Conservation (phyloP, 2,888 invertebrate genomes). For the Metellina segmentata region DNA sequence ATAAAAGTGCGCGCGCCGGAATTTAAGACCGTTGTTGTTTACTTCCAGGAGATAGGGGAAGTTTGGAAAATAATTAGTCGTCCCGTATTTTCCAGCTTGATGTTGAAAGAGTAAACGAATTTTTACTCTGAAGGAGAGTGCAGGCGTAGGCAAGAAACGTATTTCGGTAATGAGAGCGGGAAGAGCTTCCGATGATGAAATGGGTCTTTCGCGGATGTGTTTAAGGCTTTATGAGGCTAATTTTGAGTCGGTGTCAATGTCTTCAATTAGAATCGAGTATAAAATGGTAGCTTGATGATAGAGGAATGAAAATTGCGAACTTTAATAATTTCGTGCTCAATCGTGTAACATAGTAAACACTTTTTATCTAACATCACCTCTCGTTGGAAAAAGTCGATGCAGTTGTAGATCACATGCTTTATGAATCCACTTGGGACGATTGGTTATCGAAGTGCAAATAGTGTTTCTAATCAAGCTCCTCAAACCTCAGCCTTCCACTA, state of each 20-base stretch:
- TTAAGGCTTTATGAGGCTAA: neutral
- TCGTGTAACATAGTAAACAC: neutral
- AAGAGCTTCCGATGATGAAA: neutral
- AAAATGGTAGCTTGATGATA: neutral
- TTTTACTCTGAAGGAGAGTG: too few relatives aligned
- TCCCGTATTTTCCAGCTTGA: too few relatives aligned
- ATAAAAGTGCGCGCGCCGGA: constrained; percentile 19
- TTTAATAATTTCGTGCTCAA: neutral
- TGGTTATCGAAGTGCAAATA: too few relatives aligned
- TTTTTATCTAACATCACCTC: too few relatives aligned
- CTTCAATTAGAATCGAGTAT: neutral
- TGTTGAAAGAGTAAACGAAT: too few relatives aligned
- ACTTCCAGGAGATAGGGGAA: neutral
- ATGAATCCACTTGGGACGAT: too few relatives aligned
- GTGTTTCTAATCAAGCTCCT: too few relatives aligned
- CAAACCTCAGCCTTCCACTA: too few relatives aligned
- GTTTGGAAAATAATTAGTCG: neutral
- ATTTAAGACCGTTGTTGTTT: neutral
- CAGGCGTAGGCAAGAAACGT: neutral
- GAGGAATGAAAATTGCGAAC: neutral
- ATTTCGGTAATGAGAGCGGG: neutral
- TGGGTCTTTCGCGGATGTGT: neutral
- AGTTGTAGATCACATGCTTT: too few relatives aligned
- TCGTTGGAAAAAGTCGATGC: too few relatives aligned
- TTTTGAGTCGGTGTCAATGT: neutral